Conservation (phyloP, 2,888 invertebrate species). For the Arrhopalites spinosus region DNA sequence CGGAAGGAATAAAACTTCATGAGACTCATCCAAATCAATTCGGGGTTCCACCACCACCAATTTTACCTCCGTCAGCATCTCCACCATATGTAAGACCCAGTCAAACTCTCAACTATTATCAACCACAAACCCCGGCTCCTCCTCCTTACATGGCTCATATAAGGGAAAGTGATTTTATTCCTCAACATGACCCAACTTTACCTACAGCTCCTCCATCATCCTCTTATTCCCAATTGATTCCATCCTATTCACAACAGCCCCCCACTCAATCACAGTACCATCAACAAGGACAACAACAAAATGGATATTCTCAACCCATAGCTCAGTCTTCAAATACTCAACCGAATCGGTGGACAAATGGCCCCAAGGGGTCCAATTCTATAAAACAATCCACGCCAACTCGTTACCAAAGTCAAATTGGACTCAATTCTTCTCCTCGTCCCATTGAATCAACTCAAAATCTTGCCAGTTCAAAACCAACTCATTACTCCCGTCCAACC, state of each 20-base stretch:
- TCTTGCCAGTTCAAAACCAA: neutral
- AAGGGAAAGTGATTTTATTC: conserved; percentile 27
- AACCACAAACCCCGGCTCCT: neutral
- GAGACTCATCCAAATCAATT: neutral
- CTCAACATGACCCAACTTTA: conserved; percentile 13
- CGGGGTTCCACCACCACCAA: neutral
- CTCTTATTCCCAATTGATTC: too few species aligned
- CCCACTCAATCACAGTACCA: neutral
- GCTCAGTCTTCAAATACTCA: too few species aligned
- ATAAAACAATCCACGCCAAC: neutral
- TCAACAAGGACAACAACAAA: too few species aligned
- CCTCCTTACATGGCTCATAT: neutral
- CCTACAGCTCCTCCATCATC: conserved; percentile 12
- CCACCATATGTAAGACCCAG: conserved; percentile 19
- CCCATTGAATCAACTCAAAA: neutral
- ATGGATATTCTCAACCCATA: too few species aligned
- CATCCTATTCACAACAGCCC: neutral
- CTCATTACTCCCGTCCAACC: too few species aligned
- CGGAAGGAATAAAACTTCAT: conserved; percentile 10
- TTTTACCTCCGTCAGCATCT: conserved; percentile 23
- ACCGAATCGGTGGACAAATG: too few species aligned
- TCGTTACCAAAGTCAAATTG: neutral
- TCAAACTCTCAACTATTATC: neutral
- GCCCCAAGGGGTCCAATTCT: neutral
- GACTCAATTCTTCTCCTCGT: neutral